Base-by-base conservation (phyloP, 2,113 vertebrate species). In the Agelaius tricolor region DNA sequence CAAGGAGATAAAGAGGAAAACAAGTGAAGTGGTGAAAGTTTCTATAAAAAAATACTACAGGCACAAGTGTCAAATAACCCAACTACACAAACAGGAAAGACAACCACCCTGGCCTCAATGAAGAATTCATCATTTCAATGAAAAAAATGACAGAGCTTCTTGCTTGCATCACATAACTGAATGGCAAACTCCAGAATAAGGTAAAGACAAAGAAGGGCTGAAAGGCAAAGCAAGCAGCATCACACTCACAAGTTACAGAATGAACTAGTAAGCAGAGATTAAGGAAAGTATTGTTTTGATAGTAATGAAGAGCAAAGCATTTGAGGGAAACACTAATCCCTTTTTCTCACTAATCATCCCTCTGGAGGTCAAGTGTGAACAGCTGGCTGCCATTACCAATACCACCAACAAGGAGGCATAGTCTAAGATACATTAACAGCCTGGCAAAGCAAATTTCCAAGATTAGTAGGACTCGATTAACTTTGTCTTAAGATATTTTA, bases 341-440 rank as follows among this genome's bases (percentile, higher is more conserved):
- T 43, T 88, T 80, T 55, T 66, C 67, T 72, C 59, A 62, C 33
- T 62, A 24, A 71, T 77, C 63, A 55, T 81, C 57, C 35, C 35
- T 15, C 47, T 19, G 30, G 65, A 91, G 93, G 71, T 82, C 43
- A 89, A 90, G 72, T 74, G 90, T 81, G 88, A 97, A 84, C 88
- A 96, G 88, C 92, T 95, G 94, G 76, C 80, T 94, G 94, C 86
- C 73, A 93, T 95, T 94, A 92, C 43, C 77, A 90, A 93, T 81
- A 66, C 72, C 72, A 94, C 61, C 83, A 88, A 58, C 71, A 92
- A 62, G 89, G 67, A 94, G 51, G 13, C 65, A 76, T 75, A 88
- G 88, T 83, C 59, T 85, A 66, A 73, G 41, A 54, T 67, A 54
- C 27, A 93, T 71, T 86, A 88, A 80, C 85, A 90, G 86, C 65